Percentiles rank a stretch among this genome's conserved stretches.
These are phyloP conservation scores for Acrobasis consociella DNA, from an alignment of 2,888 invertebrate genomes.

Conservation along the genomic window DNA sequence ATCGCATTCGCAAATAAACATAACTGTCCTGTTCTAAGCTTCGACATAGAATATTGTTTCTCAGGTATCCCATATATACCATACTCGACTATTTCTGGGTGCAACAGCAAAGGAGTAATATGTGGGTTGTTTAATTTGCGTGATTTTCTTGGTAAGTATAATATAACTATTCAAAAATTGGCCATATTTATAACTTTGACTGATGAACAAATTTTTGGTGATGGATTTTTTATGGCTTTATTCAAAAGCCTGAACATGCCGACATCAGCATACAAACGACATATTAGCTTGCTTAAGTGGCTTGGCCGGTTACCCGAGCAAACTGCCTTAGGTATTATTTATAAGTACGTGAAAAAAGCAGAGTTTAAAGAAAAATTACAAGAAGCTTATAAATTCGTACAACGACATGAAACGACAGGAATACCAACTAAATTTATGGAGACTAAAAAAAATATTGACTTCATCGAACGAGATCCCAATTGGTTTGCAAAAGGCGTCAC, in stretches of 20 bases:
- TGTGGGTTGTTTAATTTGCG: constrained; percentile 38
- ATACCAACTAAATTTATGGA: constrained; percentile 29
- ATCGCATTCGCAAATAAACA: constrained; percentile 46
- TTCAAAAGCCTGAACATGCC: constrained; percentile 24
- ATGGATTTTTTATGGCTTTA: constrained; percentile 36
- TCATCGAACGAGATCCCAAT: constrained; percentile 33
- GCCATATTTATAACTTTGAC: constrained; percentile 43
- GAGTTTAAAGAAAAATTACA: constrained; percentile 25
- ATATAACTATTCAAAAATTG: constrained; percentile 37
- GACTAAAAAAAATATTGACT: constrained; percentile 26
- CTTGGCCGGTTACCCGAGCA: constrained; percentile 12
- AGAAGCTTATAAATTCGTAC: constrained; percentile 23
- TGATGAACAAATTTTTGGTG: constrained; percentile 37
- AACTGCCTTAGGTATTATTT: constrained; percentile 10
- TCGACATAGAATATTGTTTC: constrained; percentile 47
- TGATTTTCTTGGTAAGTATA: constrained; percentile 36
- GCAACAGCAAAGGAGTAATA: constrained; percentile 23
- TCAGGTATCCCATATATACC: constrained; percentile 45
- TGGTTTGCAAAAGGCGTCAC: constrained; percentile 45
- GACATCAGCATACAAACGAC: constrained; percentile 11
- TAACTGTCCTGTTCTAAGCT: constrained; percentile 46
- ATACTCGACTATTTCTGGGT: constrained; percentile 26
- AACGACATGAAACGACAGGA: constrained; percentile 25
- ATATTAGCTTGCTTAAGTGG: constrained; percentile 25
- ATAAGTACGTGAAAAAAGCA: constrained; percentile 6